phyloP scores from a whole-genome alignment of 2,888 invertebrate species.

The Hydriomena furcata region DNA sequence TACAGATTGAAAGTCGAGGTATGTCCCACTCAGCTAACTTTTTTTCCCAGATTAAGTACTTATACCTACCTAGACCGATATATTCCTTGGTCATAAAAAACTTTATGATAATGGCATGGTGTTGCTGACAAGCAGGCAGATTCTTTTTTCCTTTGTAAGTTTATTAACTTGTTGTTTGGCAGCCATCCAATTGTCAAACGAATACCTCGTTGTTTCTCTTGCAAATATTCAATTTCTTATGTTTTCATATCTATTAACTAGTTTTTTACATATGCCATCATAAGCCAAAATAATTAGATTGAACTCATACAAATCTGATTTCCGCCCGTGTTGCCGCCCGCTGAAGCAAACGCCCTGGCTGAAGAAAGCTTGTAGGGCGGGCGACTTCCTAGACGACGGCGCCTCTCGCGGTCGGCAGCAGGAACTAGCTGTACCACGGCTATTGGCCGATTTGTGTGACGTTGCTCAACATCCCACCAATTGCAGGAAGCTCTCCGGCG shows the following conservation, averaged over 20 bases:
- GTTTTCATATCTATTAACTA: background rate
- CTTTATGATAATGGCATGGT: too few species aligned
- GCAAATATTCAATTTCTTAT: background rate
- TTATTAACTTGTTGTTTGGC: conserved; percentile 35
- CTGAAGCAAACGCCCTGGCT: conserved; percentile 77
- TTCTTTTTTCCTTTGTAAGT: conserved; percentile 32
- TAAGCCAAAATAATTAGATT: conserved; percentile 5
- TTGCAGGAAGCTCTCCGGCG: conserved; percentile 65
- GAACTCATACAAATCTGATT: conserved; percentile 44
- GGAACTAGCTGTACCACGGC: conserved; percentile 50
- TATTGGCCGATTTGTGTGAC: conserved; percentile 71
- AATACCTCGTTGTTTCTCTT: conserved; percentile 19
- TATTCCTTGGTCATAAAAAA: background rate
- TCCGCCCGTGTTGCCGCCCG: conserved; percentile 62
- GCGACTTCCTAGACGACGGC: conserved; percentile 67
- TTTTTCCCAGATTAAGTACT: too few species aligned
- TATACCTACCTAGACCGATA: background rate
- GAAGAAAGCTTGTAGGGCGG: conserved; percentile 81
- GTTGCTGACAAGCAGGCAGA: conserved; percentile 9
- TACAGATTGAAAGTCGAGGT: too few species aligned
- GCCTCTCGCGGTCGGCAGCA: conserved; percentile 58
- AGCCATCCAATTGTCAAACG: conserved; percentile 26
- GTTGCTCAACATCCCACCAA: conserved; percentile 71
- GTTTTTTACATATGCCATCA: background rate
- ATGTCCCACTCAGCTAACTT: too few species aligned